Evolutionary conservation across 2,113 vertebrate genomes (phyloP).

Genomic region (Cichladusa arquata): DNA sequence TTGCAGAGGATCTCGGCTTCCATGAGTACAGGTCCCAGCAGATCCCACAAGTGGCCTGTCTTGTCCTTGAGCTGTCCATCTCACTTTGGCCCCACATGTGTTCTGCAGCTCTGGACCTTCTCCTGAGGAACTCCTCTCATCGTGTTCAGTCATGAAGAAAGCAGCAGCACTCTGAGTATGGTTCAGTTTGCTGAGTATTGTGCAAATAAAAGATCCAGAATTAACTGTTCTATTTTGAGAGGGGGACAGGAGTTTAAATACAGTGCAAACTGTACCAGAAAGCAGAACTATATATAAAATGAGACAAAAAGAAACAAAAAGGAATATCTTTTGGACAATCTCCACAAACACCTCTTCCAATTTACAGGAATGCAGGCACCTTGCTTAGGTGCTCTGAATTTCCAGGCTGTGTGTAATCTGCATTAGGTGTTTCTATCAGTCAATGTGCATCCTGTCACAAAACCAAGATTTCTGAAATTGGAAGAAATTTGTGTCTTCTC

Average conservation of each 20-base stretch:
- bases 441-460: neutral
- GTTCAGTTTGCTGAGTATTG: neutral
- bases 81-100: rapidly evolving
- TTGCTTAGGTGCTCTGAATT: neutral
- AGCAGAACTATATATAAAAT: neutral
- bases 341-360: neutral
- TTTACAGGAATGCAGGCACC: neutral
- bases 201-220: neutral
- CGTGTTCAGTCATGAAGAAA: neutral
- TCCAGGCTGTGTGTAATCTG: neutral
- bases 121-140: neutral
- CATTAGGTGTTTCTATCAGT: rapidly evolving
- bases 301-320: neutral
- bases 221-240: neutral
- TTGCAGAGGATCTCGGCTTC: neutral
- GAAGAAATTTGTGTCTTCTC: neutral
- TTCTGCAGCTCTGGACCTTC: neutral
- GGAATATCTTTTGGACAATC: neutral
- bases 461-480: neutral
- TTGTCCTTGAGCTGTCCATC: neutral
- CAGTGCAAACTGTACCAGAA: neutral
- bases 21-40: neutral
- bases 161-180: neutral
- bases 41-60: neutral
- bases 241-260: neutral